Evolutionary conservation across 2,113 vertebrate genomes (phyloP), one percentile per base, ranked within the genome.

Genomic region (Misgurnus mizolepis): DNA sequence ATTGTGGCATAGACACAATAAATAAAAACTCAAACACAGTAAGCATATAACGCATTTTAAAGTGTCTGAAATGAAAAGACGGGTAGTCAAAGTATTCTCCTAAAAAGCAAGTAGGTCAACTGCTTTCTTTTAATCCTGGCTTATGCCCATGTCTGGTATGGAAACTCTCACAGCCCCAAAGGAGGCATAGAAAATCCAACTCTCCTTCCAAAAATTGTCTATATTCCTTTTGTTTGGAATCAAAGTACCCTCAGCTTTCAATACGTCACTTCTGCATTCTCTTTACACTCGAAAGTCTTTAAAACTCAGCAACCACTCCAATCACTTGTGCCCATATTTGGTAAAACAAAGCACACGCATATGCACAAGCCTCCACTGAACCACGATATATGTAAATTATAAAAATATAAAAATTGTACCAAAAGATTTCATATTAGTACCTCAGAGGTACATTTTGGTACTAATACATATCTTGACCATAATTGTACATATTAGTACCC

Each of bases 81-180:
- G 86, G 87, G 88, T 82, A 84, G 72, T 60, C 66, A 4, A 22
- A 50, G 41, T 22, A 17, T 64, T 78, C 73, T 39, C 58, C 50
- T 75, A 53, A 72, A 85, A 83, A 87, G 88, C 88, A 92, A 92
- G 81, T 91, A 88, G 91, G 90, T 91, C 91, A 91, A 89, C 85
- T 82, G 87, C 88, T 89, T 90, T 89, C 85, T 88, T 87, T 83
- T 91, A 91, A 92, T 92, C 89, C 84, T 27, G 76, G 83, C 83
- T 85, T 89, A 89, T 70, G 82, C 81, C 81, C 84, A 86, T 61
- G 88, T 84, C 80, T 83, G 7, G 73, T 78, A 82, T 76, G 82
- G 78, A 80, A 84, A 75, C 81, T 67, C 72, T 87, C 80, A 80
- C 84, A 90, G 88, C 80, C 22, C 67, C 55, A 7, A 60, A 85